These are phyloP conservation scores for Dynastes maya DNA, from an alignment of 2,888 invertebrate genomes.

Conservation along the genomic window DNA sequence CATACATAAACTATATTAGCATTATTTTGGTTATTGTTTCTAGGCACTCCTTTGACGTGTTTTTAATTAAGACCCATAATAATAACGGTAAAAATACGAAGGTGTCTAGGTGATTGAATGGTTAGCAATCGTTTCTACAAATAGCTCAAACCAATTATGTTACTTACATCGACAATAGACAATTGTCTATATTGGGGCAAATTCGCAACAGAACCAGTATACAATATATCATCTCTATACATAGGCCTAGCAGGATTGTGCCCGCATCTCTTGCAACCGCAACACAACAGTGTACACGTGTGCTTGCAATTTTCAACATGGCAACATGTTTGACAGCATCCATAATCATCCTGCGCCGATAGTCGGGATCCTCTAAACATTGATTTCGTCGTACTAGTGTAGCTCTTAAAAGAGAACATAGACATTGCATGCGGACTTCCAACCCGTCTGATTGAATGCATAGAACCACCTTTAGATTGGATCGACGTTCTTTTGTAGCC, in stretches of 20 bases:
- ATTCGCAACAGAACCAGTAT: constrained; percentile 83
- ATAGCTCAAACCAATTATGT: neutral
- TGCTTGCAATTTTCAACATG: constrained; percentile 57
- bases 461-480: neutral
- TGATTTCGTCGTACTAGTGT: constrained; percentile 23
- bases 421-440: constrained; percentile 15
- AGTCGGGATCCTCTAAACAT: constrained; percentile 4
- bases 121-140: neutral
- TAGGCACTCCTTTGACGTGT: too few species aligned
- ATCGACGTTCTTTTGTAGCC: neutral
- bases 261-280: constrained; percentile 63
- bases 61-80: too few species aligned
- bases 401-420: constrained; percentile 21
- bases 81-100: too few species aligned
- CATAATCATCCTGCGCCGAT: neutral
- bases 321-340: constrained; percentile 53
- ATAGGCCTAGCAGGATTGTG: constrained; percentile 90
- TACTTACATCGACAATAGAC: constrained; percentile 22
- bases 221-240: constrained; percentile 92
- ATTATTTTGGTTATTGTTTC: too few species aligned
- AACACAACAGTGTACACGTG: constrained; percentile 47
- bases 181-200: constrained; percentile 53
- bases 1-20: too few species aligned
- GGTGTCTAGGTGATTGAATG: too few species aligned
- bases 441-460: constrained; percentile 12